phyloP scores from a whole-genome alignment of 2,797 vertebrate species.

The Notoglanidium macrostoma region DNA sequence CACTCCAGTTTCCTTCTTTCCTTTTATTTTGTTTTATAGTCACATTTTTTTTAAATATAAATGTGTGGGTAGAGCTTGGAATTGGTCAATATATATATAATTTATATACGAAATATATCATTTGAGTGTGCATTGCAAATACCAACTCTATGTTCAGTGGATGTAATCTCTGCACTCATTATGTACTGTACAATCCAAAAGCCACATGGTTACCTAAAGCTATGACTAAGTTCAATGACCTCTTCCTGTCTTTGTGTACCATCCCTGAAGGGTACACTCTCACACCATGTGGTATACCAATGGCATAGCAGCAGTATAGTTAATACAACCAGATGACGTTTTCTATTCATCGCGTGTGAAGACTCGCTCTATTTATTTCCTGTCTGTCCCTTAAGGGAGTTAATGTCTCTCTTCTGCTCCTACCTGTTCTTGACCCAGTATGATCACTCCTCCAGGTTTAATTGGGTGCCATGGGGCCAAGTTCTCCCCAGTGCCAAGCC shows the following conservation, averaged over 20 bases:
- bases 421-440: constrained; percentile 98
- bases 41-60: background rate
- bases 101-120: background rate
- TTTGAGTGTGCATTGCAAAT: background rate
- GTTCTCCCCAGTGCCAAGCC: constrained; percentile 93
- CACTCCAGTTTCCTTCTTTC: background rate
- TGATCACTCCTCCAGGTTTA: constrained; percentile 94
- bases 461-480: constrained; percentile 99
- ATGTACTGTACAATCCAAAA: constrained; percentile 22
- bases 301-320: constrained; percentile 19
- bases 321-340: constrained; percentile 47
- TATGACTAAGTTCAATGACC: constrained; percentile 25
- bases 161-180: background rate
- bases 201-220: background rate
- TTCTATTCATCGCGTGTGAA: constrained; percentile 59
- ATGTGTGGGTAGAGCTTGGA: background rate
- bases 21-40: background rate
- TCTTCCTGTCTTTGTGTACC: background rate
- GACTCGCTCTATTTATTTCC: constrained; percentile 46
- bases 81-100: background rate
- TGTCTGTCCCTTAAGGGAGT: constrained; percentile 18
- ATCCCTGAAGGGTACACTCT: constrained; percentile 9
- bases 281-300: constrained; percentile 9
- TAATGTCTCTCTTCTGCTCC: constrained; percentile 58
- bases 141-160: background rate